Conservation (phyloP, 2,113 vertebrate species). For the Ophthalmolycus amberensis region DNA sequence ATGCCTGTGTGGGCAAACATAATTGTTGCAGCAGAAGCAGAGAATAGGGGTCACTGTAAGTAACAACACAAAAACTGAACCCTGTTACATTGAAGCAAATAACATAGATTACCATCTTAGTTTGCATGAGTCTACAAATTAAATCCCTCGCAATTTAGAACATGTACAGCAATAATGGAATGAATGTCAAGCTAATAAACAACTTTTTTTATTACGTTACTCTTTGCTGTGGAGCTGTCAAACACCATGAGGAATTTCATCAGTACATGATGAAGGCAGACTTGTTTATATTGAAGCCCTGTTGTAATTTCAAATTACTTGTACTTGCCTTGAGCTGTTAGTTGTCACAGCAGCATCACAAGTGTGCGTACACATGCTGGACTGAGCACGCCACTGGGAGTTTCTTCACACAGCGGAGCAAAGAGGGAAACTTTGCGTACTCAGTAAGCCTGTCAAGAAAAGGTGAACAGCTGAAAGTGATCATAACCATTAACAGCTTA, state of each 20-base stretch:
- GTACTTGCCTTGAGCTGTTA: neutral
- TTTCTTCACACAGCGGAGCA: neutral
- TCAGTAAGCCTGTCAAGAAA: neutral
- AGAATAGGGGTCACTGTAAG: neutral
- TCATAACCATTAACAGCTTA: conserved; percentile 27
- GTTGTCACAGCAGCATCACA: neutral
- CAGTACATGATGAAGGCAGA: neutral
- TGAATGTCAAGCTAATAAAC: neutral
- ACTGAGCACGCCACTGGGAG: neutral
- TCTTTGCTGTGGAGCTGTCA: neutral
- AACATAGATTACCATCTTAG: neutral
- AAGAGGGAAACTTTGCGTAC: neutral
- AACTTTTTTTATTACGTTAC: neutral
- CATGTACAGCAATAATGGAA: neutral
- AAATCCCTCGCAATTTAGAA: neutral
- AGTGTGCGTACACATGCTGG: neutral
- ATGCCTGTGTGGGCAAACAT: conserved; percentile 5
- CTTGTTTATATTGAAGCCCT: neutral
- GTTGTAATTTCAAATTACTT: neutral
- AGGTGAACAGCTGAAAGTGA: conserved; percentile 32
- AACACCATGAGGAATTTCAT: neutral
- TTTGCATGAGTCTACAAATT: neutral
- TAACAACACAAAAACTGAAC: neutral
- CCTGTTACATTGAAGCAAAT: conserved; percentile 1
- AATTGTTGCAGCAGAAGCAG: neutral